Conservation (phyloP, 2,797 vertebrate genomes). For the Hybognathus amarus region DNA sequence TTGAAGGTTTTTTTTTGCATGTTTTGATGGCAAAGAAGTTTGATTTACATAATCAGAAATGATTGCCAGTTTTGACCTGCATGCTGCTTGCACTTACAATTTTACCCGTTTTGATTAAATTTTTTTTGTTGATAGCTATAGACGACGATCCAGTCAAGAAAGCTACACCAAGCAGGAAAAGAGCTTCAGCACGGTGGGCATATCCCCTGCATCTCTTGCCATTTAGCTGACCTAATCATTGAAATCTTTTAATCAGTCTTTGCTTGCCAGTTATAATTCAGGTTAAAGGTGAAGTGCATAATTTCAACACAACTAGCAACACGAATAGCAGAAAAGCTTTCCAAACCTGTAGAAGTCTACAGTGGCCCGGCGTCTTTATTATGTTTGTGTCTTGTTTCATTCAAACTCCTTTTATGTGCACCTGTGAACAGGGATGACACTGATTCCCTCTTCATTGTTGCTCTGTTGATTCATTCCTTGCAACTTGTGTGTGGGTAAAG, state of each 20-base stretch:
- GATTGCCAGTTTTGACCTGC: conserved; percentile 45
- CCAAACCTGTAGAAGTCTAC: neutral
- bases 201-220: conserved; percentile 48
- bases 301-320: neutral
- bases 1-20: neutral
- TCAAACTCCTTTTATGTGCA: neutral
- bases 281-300: conserved; percentile 1
- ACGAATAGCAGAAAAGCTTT: neutral
- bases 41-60: neutral
- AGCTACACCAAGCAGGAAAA: conserved; percentile 48
- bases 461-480: neutral
- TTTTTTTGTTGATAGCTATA: conserved; percentile 61
- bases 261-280: conserved; percentile 5
- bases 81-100: conserved; percentile 36
- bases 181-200: conserved; percentile 59
- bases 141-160: conserved; percentile 52
- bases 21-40: conserved; percentile 17
- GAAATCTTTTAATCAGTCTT: neutral
- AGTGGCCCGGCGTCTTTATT: neutral
- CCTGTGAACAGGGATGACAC: neutral
- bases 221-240: neutral
- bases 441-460: neutral
- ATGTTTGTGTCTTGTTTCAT: neutral
- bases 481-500: neutral
- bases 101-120: conserved; percentile 38